Evolutionary conservation across 2,797 vertebrate genomes (phyloP).

Genomic region (Euthynnus affinis): DNA sequence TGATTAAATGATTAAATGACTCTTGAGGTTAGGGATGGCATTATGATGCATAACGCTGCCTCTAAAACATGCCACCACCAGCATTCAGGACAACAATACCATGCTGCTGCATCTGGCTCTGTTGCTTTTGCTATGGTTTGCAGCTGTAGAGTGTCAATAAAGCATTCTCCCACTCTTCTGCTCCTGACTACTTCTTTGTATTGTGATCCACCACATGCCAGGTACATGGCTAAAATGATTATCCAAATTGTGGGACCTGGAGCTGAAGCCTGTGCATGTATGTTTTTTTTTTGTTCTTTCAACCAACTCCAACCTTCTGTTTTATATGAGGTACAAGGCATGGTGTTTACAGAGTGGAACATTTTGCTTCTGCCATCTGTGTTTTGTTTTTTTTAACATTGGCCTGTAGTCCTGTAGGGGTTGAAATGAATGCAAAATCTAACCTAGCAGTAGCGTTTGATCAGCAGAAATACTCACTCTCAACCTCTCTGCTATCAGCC

Average conservation of each 20-base stretch:
- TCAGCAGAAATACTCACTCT: background rate
- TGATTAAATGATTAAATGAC: constrained; percentile 2
- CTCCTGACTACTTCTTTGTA: background rate
- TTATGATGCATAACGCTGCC: constrained; percentile 9
- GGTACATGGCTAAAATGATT: background rate
- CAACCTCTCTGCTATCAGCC: background rate
- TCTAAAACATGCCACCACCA: background rate
- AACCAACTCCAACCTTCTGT: too few relatives aligned
- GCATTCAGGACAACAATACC: background rate
- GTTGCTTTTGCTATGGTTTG: background rate
- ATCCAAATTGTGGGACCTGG: background rate
- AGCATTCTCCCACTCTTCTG: background rate
- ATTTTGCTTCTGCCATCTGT: too few relatives aligned
- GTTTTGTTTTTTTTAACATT: too few relatives aligned
- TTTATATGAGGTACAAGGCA: too few relatives aligned
- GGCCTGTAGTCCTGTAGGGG: too few relatives aligned
- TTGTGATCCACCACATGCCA: background rate
- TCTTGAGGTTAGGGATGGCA: background rate
- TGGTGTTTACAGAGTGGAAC: too few relatives aligned
- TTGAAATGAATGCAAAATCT: too few relatives aligned
- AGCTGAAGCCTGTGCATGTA: background rate
- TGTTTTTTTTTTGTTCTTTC: too few relatives aligned
- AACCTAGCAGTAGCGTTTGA: too few relatives aligned
- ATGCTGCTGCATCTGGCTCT: background rate
- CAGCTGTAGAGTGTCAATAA: background rate